These are phyloP conservation scores for Nomada ferruginata DNA, from an alignment of 2,888 invertebrate species.

Conservation along the genomic window DNA sequence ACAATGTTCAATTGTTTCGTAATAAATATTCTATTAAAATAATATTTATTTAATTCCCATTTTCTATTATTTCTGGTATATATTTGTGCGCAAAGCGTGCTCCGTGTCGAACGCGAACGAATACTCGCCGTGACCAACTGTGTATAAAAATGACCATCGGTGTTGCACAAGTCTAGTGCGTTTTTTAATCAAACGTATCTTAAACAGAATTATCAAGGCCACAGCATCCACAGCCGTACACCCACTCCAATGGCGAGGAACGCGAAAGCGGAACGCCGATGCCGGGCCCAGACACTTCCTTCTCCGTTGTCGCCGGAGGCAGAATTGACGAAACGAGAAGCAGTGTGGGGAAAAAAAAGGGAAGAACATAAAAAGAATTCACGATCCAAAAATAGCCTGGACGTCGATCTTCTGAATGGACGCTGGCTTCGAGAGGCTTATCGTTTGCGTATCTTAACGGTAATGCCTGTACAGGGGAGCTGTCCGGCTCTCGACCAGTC, in stretches of 20 bases:
- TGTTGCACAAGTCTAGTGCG: too few relatives aligned
- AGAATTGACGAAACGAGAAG: background rate
- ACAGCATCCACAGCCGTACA: background rate
- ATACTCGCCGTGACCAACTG: too few relatives aligned
- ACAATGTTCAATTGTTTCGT: fast-evolving
- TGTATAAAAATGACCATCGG: too few relatives aligned
- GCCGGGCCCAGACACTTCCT: too few relatives aligned
- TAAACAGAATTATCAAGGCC: too few relatives aligned
- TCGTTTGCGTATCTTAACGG: slow-evolving; percentile 71
- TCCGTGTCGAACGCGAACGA: too few relatives aligned
- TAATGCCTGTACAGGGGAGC: slow-evolving; percentile 43
- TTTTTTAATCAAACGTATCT: too few relatives aligned
- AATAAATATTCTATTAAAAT: too few relatives aligned
- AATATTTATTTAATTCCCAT: too few relatives aligned
- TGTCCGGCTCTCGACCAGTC: slow-evolving; percentile 45
- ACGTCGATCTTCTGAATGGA: slow-evolving; percentile 44
- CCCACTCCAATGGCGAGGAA: background rate
- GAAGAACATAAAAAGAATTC: background rate
- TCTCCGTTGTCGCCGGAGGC: background rate
- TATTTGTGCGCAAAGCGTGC: too few relatives aligned
- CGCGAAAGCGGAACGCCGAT: background rate
- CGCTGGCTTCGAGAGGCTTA: slow-evolving; percentile 25
- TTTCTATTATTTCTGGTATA: too few relatives aligned
- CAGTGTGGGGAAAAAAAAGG: too few relatives aligned
- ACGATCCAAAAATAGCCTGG: slow-evolving; percentile 29